Evolutionary conservation across 2,888 invertebrate species (phyloP), one percentile per base, ranked within the genome.

Genomic region (Lissocephala sabroskyi): DNA sequence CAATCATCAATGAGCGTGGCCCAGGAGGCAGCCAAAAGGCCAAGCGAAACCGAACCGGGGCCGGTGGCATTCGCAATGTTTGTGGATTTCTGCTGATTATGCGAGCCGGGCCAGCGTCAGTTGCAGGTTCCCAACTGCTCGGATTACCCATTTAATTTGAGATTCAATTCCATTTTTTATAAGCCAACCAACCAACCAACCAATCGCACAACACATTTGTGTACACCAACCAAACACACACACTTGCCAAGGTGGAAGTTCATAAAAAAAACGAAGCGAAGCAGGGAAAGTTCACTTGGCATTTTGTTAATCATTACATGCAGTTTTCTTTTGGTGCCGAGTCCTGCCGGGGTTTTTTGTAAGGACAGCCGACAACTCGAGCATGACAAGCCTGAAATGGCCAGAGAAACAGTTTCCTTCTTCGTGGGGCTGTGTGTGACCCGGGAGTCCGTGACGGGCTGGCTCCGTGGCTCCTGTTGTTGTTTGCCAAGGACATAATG

Each of bases 401-500:
- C 45, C 36, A 30, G 29, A 23, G 41, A 26, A 46, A 46, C 26
- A 41, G 36, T 52, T 44, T 42, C 36, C 44, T 40, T 13, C 14
- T 19, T 30, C 10, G 29, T 11, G n/a, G n/a, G n/a, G n/a, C n/a
- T n/a, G n/a, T n/a, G n/a, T n/a, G n/a, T n/a, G n/a, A n/a, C n/a
- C n/a, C n/a, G n/a, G n/a, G n/a, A 13, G 7, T n/a, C 2, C 35
- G 39, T 16, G 17, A 17, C 30, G 11, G 10, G 43, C 52, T 39
- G 23, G 23, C 23, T n/a, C 23, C 7, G 23, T 23, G 23, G 23
- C 29, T 41, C 41, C n/a, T 28, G 39, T 18, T 51, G 45, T 47
- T 59, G 67, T 77, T 77, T 77, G 77, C 50, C 74, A 65, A 68
- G 70, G 62, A 68, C 75, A 74, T 77, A 68, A 68, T 77, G 75